Evolutionary conservation across 30 jellyfish, hydroid and myxozoan species (phyloP).

Genomic region (Pelagia noctiluca): DNA sequence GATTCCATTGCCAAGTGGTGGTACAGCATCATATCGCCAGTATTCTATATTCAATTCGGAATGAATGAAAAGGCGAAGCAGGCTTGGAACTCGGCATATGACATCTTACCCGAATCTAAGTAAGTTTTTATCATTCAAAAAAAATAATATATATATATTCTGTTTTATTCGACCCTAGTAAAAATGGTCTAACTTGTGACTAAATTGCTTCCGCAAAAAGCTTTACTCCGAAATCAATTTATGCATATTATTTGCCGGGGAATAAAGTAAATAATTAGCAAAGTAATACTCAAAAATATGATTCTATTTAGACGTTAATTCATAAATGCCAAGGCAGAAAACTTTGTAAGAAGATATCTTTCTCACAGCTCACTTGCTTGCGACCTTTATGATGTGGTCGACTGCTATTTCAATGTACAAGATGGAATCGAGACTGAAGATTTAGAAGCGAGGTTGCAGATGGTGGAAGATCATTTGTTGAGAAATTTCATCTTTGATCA

Average conservation of each 20-base stretch:
- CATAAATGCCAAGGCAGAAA: too few relatives aligned
- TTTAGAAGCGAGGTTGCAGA: slow-evolving; percentile 36
- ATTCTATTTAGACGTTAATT: too few relatives aligned
- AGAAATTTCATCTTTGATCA: slow-evolving; percentile 41
- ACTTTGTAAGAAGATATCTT: slow-evolving; percentile 22
- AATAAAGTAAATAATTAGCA: too few relatives aligned
- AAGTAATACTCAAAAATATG: too few relatives aligned
- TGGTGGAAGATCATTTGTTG: slow-evolving; percentile 45
- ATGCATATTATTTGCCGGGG: too few relatives aligned
- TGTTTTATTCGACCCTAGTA: too few relatives aligned
- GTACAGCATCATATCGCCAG: slow-evolving; percentile 36
- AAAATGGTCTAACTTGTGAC: too few relatives aligned
- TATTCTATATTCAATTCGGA: slow-evolving; percentile 42
- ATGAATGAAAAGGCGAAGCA: slow-evolving; percentile 52
- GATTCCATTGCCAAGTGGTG: slow-evolving; percentile 33
- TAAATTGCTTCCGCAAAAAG: neutral
- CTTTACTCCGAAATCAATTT: too few relatives aligned
- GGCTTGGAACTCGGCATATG: slow-evolving; percentile 31
- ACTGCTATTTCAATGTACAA: slow-evolving; percentile 45
- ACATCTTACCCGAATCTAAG: neutral
- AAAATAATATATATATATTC: too few relatives aligned
- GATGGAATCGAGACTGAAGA: slow-evolving; percentile 30
- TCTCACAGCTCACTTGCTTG: slow-evolving; percentile 36
- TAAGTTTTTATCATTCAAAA: neutral
- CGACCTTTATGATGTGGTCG: slow-evolving; percentile 59